Base-by-base conservation (phyloP, 37 sponge, comb jelly and placozoan species). In the Halichondria panicea region DNA sequence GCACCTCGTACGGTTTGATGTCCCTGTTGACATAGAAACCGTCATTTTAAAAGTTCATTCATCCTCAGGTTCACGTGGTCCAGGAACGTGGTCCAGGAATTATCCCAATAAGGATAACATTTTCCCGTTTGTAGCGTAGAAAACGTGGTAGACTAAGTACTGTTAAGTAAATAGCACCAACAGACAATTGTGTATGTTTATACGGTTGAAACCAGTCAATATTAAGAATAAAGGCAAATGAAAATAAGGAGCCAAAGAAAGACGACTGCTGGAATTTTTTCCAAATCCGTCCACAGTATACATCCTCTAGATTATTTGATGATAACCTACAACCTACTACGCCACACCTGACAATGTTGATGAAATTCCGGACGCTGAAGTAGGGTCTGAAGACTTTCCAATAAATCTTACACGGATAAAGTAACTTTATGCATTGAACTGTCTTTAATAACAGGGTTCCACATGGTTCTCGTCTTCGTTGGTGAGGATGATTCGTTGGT, bases 401-500 rank as follows among this genome's bases (percentile, higher is more conserved):
- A 58, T 56, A 74, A 30, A 74, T 61, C 40, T 59, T 59, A 33
- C 27, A 59, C 15, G 75, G 75, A 43, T 74, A 57, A 27, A 74
- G 42, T 6, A 58, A 35, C 28, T 15, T n/a, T 33, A 40, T 35
- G 18, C 60, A 74, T 12, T 74, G 61, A 13, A 74, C 61, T 5
- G 61, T 39, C 30, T 74, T 74, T 13, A 74, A 18, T 56, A 74
- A 35, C 9, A 41, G 13, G 54, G 54, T 18, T 21, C 18, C 54
- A 50, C 54, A 50, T 50, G 54, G 54, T 18, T 19, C n/a, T 30
- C 70, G 25, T 41, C 15, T 39, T 3, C 34, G 4, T 34, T 9
- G 4, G 33, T 71, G 56, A 27, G 71, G 71, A 32, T 70, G n/a
- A n/a, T n/a, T n/a, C n/a, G n/a, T n/a, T n/a, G n/a, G n/a, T n/a